Evolutionary conservation across 2,113 vertebrate genomes (phyloP).

Genomic region (Stigmatopora argus): DNA sequence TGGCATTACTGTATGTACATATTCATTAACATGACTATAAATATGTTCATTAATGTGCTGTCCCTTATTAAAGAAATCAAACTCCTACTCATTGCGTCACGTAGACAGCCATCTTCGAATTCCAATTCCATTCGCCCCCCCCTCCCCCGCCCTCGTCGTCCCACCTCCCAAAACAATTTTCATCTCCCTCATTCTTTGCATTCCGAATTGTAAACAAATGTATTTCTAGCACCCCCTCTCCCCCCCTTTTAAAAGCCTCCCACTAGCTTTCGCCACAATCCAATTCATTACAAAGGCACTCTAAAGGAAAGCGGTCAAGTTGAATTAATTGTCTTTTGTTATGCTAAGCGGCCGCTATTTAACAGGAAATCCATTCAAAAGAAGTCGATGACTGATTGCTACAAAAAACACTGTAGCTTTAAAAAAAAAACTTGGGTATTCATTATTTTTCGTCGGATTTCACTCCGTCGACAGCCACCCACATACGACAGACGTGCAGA

Average conservation of each 20-base stretch:
- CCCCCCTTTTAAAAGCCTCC: constrained; percentile 20
- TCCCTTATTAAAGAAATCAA: no score
- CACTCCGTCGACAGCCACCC: constrained; percentile 17
- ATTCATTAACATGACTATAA: no score
- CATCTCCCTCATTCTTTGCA: background rate
- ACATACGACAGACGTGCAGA: constrained; percentile 27
- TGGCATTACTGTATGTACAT: no score
- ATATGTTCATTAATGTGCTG: no score
- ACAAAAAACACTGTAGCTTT: constrained; percentile 30
- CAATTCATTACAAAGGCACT: constrained; percentile 71
- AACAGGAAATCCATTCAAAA: constrained; percentile 65
- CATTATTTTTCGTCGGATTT: constrained; percentile 32
- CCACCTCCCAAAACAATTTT: background rate
- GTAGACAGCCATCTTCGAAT: no score
- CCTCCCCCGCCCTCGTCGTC: no score
- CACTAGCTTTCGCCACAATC: constrained; percentile 59
- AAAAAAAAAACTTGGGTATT: background rate
- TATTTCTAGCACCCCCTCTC: constrained; percentile 25
- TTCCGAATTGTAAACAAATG: constrained; percentile 29
- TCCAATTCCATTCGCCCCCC: no score
- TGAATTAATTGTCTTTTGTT: constrained; percentile 70
- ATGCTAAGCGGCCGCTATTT: constrained; percentile 66
- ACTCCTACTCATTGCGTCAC: no score
- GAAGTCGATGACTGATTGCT: constrained; percentile 66
- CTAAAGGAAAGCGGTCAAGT: constrained; percentile 55